Percentiles rank a stretch among this genome's conserved stretches.
Conservation (phyloP, 2,797 vertebrate species). For the Echeneis naucrates region DNA sequence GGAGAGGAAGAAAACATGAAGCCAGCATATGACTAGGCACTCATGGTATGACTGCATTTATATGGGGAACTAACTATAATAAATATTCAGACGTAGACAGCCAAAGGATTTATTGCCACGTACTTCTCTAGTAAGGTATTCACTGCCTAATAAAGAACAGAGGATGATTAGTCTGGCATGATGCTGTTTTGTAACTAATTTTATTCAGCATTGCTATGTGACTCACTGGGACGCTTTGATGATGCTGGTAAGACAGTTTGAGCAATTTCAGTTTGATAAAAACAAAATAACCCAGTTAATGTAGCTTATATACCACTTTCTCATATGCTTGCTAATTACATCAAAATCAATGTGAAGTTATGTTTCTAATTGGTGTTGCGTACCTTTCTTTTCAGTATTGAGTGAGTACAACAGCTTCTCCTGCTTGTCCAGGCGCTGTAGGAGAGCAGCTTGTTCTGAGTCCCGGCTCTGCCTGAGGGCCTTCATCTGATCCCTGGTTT, state of each 20-base stretch:
- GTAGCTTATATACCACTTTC: not conserved
- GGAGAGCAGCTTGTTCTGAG: conserved; percentile 84
- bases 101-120: conserved; percentile 3
- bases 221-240: conserved; percentile 16
- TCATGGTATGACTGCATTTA: not conserved
- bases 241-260: not conserved
- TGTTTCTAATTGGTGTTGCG: not conserved
- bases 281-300: not conserved
- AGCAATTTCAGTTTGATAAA: not conserved
- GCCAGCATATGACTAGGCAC: not conserved
- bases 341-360: not conserved
- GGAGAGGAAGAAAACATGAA: conserved; percentile 27
- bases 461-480: conserved; percentile 84
- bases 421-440: conserved; percentile 88
- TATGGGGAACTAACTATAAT: not conserved
- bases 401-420: conserved; percentile 88
- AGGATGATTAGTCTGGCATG: conserved; percentile 16
- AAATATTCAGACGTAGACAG: conserved; percentile 1
- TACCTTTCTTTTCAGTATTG: conserved; percentile 91
- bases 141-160: conserved; percentile 22
- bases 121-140: conserved; percentile 10
- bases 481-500: conserved; percentile 87
- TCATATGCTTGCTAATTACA: not conserved
- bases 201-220: not conserved
- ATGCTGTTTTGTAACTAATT: conserved; percentile 22